Conservation (phyloP, 1,140 invertebrate genomes). For the Hesperophylax magnus region DNA sequence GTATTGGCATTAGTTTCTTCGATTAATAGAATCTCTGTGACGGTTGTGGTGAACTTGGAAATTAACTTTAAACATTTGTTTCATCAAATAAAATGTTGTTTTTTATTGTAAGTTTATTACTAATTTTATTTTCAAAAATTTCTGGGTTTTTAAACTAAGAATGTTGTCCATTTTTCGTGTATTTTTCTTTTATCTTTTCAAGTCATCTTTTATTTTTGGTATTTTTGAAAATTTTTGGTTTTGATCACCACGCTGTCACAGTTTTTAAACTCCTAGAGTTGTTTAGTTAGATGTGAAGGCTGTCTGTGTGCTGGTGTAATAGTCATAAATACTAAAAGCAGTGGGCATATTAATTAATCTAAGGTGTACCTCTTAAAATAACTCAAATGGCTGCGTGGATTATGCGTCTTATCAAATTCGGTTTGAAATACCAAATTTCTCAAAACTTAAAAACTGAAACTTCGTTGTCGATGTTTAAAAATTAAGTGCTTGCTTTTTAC, state of each 20-base stretch:
- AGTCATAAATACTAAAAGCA: conserved; percentile 40
- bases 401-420: background rate
- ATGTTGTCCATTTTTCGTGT: background rate
- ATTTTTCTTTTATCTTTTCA: background rate
- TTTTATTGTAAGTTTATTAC: too few relatives aligned
- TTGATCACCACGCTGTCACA: conserved; percentile 38
- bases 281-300: conserved; percentile 51
- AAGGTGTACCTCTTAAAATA: background rate
- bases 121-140: background rate
- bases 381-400: background rate
- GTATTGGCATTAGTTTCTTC: conserved; percentile 27
- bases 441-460: too few relatives aligned
- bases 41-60: background rate
- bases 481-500: conserved; percentile 16
- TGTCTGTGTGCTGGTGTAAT: conserved; percentile 54
- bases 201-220: background rate
- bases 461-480: too few relatives aligned
- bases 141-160: background rate
- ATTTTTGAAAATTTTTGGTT: background rate
- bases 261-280: conserved; percentile 57
- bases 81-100: too few relatives aligned
- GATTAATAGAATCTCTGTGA: conserved; percentile 17
- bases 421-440: too few relatives aligned
- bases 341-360: too few relatives aligned
- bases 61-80: too few relatives aligned